Evolutionary conservation across 2,888 invertebrate species (phyloP).

Genomic region (Hirtodrosophila confusa): DNA sequence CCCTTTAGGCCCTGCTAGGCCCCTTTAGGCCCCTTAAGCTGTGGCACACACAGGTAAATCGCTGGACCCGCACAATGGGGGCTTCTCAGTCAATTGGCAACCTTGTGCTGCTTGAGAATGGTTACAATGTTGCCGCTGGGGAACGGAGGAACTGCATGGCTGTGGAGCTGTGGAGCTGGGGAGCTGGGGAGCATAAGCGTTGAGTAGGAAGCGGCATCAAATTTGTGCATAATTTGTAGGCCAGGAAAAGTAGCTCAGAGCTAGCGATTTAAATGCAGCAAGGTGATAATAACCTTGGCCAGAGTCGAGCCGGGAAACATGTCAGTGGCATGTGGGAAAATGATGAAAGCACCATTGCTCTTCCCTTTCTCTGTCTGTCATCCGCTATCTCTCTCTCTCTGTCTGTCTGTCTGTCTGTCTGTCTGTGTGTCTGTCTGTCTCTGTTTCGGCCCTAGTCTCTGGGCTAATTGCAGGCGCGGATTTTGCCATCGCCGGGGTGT

Average conservation of each 20-base stretch:
- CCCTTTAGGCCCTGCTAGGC: no score
- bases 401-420: neutral
- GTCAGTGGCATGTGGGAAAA: slow-evolving; percentile 74
- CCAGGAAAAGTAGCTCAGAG: slow-evolving; percentile 65
- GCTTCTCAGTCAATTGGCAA: slow-evolving; percentile 58
- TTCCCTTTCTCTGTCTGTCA: neutral
- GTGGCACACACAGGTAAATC: slow-evolving; percentile 19
- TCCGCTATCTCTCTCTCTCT: neutral
- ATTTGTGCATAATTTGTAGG: slow-evolving; percentile 76
- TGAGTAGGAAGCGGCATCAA: slow-evolving; percentile 18
- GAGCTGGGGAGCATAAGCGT: neutral
- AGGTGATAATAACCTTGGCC: slow-evolving; percentile 66
- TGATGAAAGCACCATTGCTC: slow-evolving; percentile 24
- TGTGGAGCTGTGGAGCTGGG: neutral
- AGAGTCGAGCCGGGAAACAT: slow-evolving; percentile 45
- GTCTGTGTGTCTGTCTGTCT: neutral
- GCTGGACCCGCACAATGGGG: slow-evolving; percentile 47
- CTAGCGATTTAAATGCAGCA: slow-evolving; percentile 38
- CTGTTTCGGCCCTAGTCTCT: slow-evolving; percentile 27
- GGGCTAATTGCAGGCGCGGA: slow-evolving; percentile 75
- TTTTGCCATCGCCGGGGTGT: slow-evolving; percentile 69
- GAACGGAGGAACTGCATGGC: neutral
- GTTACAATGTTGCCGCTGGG: slow-evolving; percentile 47
- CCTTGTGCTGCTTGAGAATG: slow-evolving; percentile 71
- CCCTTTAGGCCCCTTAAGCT: no score